phyloP scores from a whole-genome alignment of 1,140 invertebrate species.

The Apocrypta bakeri region DNA sequence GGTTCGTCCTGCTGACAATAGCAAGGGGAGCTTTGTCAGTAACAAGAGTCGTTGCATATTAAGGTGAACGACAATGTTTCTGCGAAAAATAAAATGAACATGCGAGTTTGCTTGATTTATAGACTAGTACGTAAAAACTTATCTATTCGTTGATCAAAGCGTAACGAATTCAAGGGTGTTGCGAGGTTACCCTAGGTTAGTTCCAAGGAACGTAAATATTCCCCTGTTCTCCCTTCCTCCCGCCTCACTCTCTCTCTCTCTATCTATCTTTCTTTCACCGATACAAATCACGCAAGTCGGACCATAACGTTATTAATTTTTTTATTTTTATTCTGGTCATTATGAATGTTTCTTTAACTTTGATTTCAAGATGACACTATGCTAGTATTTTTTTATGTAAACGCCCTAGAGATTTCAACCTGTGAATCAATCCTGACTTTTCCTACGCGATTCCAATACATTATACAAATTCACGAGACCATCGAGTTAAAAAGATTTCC shows the following conservation, averaged over 20 bases:
- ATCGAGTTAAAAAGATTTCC: not conserved
- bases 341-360: too few species aligned
- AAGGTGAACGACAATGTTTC: not conserved
- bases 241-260: too few species aligned
- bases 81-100: not conserved
- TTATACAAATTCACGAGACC: not conserved
- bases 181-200: slow-evolving; percentile 16
- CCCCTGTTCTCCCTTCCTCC: not conserved
- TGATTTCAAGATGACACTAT: too few species aligned
- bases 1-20: not conserved
- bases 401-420: not conserved
- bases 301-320: not conserved
- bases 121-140: not conserved
- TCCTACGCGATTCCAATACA: not conserved
- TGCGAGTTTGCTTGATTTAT: slow-evolving; percentile 3
- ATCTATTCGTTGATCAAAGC: slow-evolving; percentile 8
- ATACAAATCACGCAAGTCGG: not conserved
- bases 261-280: too few species aligned
- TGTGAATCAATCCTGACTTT: not conserved
- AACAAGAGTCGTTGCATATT: too few species aligned
- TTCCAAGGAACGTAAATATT: slow-evolving; percentile 10
- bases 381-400: not conserved
- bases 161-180: not conserved
- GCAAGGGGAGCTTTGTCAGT: not conserved
- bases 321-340: not conserved